A percentile compares a stretch with the other conserved stretches of the same genome.
Evolutionary conservation across 2,888 invertebrate species (phyloP).

Genomic region (Xanthia icteritia): DNA sequence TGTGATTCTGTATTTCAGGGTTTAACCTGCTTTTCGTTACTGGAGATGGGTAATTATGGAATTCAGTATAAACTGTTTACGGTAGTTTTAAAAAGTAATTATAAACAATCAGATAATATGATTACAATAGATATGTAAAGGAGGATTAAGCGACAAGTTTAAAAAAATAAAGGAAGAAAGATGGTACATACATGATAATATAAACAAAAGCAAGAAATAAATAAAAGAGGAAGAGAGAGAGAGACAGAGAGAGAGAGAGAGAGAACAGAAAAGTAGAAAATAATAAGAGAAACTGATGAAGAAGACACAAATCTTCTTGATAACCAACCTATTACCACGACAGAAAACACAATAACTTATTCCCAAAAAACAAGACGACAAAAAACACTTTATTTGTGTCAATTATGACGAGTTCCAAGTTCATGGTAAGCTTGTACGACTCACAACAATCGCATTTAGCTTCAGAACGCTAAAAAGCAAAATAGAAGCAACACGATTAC

Average conservation of each 20-base stretch:
- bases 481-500: constrained; percentile 76
- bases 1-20: constrained; percentile 1
- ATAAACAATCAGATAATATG: neutral
- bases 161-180: neutral
- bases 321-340: neutral
- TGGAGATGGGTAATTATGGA: neutral
- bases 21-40: constrained; percentile 12
- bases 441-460: constrained; percentile 59
- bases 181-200: too few species aligned
- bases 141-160: too few species aligned
- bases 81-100: neutral
- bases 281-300: neutral
- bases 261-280: neutral
- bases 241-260: neutral
- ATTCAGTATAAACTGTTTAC: neutral
- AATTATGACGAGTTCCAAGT: constrained; percentile 46
- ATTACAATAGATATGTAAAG: neutral
- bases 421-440: constrained; percentile 51
- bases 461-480: constrained; percentile 74
- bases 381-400: constrained; percentile 7
- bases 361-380: neutral
- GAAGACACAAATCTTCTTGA: neutral
- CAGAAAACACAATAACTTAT: neutral
- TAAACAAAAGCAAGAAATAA: neutral
- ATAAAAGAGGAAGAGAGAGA: neutral